A percentile compares a stretch with the other conserved stretches of the same genome.
phyloP scores from a whole-genome alignment of 2,797 vertebrate species.

The Aplochiton taeniatus region DNA sequence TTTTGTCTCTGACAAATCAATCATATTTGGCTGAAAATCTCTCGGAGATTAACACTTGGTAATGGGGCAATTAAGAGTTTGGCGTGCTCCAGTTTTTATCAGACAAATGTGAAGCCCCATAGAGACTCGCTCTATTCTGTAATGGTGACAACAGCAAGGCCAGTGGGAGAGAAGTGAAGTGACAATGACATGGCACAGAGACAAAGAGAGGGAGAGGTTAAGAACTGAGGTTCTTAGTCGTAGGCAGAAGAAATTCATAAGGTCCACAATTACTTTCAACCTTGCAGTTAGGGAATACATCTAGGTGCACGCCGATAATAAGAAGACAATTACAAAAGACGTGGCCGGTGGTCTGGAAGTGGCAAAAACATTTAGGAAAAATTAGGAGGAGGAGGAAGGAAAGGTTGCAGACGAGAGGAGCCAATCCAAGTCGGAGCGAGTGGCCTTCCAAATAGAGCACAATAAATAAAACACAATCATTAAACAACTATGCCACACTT shows the following conservation, averaged over 20 bases:
- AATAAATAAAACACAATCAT: constrained; percentile 56
- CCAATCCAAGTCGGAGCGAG: background rate
- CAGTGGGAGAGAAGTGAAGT: background rate
- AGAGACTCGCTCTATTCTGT: constrained; percentile 39
- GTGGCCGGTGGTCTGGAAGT: too few relatives aligned
- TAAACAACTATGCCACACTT: constrained; percentile 51
- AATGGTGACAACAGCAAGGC: background rate
- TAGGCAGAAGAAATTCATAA: too few relatives aligned
- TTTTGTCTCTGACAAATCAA: constrained; percentile 39
- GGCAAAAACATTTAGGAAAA: too few relatives aligned
- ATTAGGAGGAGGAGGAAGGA: too few relatives aligned
- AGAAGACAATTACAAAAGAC: too few relatives aligned
- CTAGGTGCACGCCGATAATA: too few relatives aligned
- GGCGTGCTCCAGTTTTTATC: constrained; percentile 47
- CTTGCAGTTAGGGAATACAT: too few relatives aligned
- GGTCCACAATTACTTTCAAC: too few relatives aligned
- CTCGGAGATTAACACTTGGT: constrained; percentile 56
- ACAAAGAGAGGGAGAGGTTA: background rate
- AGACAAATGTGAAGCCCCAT: constrained; percentile 49
- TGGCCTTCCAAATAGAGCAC: constrained; percentile 20
- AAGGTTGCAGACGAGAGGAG: too few relatives aligned
- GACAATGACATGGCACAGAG: background rate
- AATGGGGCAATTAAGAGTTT: constrained; percentile 65
- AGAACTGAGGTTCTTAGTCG: constrained; percentile 17
- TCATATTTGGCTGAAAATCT: constrained; percentile 42